phyloP scores from a whole-genome alignment of 2,888 invertebrate genomes.

The Himalopsyche kuldschensis region DNA sequence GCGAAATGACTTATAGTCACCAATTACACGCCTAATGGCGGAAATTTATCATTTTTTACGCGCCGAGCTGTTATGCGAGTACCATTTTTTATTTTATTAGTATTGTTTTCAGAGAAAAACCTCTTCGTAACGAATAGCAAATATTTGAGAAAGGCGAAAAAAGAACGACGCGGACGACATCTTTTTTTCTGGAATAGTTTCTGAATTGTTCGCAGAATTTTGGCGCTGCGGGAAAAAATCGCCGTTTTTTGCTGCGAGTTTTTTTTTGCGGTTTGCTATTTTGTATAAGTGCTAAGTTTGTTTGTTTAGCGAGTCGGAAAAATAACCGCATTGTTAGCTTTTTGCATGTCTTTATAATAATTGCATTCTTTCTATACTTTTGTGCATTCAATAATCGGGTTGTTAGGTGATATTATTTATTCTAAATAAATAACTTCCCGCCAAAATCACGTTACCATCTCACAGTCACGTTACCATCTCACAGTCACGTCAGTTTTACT shows the following conservation, averaged over 20 bases:
- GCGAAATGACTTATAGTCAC: constrained; percentile 25
- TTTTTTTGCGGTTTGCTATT: neutral
- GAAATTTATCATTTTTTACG: constrained; percentile 28
- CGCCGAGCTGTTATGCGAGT: neutral
- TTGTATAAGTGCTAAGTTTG: constrained; percentile 1
- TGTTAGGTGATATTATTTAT: neutral
- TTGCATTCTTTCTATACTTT: neutral
- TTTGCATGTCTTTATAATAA: neutral
- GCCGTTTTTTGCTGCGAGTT: neutral
- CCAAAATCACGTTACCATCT: neutral
- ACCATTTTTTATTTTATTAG: neutral
- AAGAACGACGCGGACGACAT: neutral
- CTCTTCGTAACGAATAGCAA: constrained; percentile 32
- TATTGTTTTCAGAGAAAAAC: constrained; percentile 11
- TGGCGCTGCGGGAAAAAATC: neutral
- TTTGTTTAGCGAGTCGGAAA: neutral
- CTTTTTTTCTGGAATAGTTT: neutral
- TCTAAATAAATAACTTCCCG: neutral
- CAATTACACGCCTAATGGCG: constrained; percentile 33
- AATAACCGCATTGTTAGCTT: neutral
- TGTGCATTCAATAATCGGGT: neutral
- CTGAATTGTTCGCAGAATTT: neutral
- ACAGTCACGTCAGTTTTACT: no score
- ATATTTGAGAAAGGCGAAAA: constrained; percentile 25
- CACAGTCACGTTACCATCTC: no score